Evolutionary conservation across 2,888 invertebrate species (phyloP).

Genomic region (Sinhomidia bicolor): DNA sequence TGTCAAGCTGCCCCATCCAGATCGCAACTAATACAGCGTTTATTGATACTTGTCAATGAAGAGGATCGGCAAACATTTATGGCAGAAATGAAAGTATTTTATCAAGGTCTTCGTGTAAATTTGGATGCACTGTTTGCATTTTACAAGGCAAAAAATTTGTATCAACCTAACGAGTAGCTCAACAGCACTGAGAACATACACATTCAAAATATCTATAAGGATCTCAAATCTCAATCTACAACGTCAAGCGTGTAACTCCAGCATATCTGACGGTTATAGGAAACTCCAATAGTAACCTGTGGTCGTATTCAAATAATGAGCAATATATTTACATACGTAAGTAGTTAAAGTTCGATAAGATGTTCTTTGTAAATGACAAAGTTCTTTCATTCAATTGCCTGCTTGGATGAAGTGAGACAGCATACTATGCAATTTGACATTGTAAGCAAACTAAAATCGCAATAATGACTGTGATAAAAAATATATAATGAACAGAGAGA

Average conservation of each 20-base stretch:
- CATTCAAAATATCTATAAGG: neutral
- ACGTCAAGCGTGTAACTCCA: too few relatives aligned
- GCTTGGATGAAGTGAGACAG: neutral
- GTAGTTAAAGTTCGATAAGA: too few relatives aligned
- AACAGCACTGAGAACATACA: too few relatives aligned
- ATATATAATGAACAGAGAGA: neutral
- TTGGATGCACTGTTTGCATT: conserved; percentile 51
- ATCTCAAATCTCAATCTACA: conserved; percentile 28
- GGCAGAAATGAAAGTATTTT: conserved; percentile 47
- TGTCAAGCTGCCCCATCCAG: conserved; percentile 56
- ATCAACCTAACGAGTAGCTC: too few relatives aligned
- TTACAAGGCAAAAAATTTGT: conserved; percentile 46
- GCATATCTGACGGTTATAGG: too few relatives aligned
- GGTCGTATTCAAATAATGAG: too few relatives aligned
- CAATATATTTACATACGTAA: too few relatives aligned
- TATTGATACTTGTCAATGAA: conserved; percentile 57
- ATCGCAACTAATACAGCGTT: conserved; percentile 46
- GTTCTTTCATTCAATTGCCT: conserved; percentile 4
- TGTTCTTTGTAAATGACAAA: too few relatives aligned
- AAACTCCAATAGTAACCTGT: too few relatives aligned
- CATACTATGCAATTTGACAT: neutral
- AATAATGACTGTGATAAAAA: conserved; percentile 54
- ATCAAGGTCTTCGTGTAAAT: conserved; percentile 59
- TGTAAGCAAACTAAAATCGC: conserved; percentile 22
- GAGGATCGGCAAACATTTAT: conserved; percentile 40